These are phyloP conservation scores for Oscheius sp. DNA, from an alignment of 2,888 invertebrate species.

Conservation along the genomic window DNA sequence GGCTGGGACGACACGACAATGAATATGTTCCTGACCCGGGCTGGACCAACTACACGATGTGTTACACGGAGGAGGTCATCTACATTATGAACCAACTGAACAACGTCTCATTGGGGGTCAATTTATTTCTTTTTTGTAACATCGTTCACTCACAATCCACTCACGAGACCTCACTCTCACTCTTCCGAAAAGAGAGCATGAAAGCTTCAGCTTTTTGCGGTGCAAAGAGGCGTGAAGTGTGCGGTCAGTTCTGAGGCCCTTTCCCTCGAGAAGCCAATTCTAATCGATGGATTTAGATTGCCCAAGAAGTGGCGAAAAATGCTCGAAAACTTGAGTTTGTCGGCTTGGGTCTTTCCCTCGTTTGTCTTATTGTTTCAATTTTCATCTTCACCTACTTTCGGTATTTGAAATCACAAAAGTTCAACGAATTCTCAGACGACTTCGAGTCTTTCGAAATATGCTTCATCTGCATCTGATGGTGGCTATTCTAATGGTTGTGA, in stretches of 20 bases:
- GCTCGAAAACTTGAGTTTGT: slow-evolving; percentile 81
- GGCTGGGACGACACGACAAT: slow-evolving; percentile 58
- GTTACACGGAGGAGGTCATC: slow-evolving; percentile 65
- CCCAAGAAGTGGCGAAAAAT: slow-evolving; percentile 86
- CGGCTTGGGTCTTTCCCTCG: slow-evolving; percentile 82
- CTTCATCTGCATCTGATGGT: slow-evolving; percentile 74
- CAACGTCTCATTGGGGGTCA: slow-evolving; percentile 65
- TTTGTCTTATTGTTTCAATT: slow-evolving; percentile 81
- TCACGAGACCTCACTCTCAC: slow-evolving; percentile 1
- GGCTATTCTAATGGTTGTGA: slow-evolving; percentile 73
- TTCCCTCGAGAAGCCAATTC: not conserved
- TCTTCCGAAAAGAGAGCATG: not conserved
- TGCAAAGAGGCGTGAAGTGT: slow-evolving; percentile 2
- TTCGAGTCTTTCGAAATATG: slow-evolving; percentile 73
- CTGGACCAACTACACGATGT: slow-evolving; percentile 70
- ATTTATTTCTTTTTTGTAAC: not conserved
- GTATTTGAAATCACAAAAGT: slow-evolving; percentile 71
- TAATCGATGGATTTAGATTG: slow-evolving; percentile 75
- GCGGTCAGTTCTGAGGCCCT: slow-evolving; percentile 12
- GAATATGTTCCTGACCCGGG: slow-evolving; percentile 57
- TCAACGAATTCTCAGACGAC: slow-evolving; percentile 68
- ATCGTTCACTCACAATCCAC: not conserved
- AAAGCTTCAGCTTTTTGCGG: slow-evolving; percentile 22
- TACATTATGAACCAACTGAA: slow-evolving; percentile 67
- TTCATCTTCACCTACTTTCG: slow-evolving; percentile 84